phyloP scores from a whole-genome alignment of 1,140 invertebrate genomes.

The Nasonia vitripennis region DNA sequence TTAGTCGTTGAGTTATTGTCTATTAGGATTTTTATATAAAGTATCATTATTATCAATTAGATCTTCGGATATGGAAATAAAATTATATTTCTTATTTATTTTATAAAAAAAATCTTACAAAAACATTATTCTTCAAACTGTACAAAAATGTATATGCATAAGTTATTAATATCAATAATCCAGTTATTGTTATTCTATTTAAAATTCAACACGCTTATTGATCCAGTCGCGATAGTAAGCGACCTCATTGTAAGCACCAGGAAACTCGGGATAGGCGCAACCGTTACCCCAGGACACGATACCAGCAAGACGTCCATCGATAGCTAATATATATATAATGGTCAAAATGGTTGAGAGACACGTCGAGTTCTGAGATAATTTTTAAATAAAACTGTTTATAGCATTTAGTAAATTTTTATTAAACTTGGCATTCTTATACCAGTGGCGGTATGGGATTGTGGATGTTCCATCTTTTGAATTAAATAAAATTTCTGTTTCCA shows the following conservation, averaged over 20 bases:
- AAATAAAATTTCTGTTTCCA: not conserved
- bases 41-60: too few species aligned
- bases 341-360: too few species aligned
- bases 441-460: not conserved
- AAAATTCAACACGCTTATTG: constrained; percentile 19
- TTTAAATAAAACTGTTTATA: not conserved
- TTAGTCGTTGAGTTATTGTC: too few species aligned
- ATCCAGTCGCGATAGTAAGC: constrained; percentile 70
- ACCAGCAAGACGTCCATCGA: constrained; percentile 69
- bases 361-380: not conserved
- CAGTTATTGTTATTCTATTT: too few species aligned
- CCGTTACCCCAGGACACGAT: constrained; percentile 77
- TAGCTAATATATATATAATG: too few species aligned
- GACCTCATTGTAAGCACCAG: constrained; percentile 76
- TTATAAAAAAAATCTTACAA: too few species aligned
- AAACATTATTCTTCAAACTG: too few species aligned
- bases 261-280: constrained; percentile 72
- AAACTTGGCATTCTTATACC: not conserved
- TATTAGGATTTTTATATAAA: too few species aligned
- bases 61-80: too few species aligned
- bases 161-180: too few species aligned
- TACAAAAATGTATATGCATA: too few species aligned
- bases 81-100: too few species aligned
- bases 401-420: not conserved
- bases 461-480: not conserved